Conservation (phyloP, 2,888 invertebrate species). For the Nemapogon koenigi region DNA sequence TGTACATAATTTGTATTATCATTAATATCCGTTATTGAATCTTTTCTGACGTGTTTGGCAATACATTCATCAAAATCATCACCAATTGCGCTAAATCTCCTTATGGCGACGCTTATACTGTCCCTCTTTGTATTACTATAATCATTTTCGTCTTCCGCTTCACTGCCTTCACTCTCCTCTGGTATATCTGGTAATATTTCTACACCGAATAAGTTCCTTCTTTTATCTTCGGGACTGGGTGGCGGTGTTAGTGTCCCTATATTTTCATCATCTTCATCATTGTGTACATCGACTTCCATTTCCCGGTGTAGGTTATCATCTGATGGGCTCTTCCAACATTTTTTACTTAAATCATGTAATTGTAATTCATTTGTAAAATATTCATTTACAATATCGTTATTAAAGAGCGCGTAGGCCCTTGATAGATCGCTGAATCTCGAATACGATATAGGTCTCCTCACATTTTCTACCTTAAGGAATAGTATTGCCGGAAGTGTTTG, state of each 20-base stretch:
- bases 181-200: constrained; percentile 61
- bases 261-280: constrained; percentile 12
- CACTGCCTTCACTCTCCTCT: constrained; percentile 52
- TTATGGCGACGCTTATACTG: constrained; percentile 48
- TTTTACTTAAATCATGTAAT: constrained; percentile 43
- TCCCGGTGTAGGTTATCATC: constrained; percentile 40
- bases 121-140: constrained; percentile 32
- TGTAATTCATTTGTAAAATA: constrained; percentile 42
- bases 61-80: constrained; percentile 58
- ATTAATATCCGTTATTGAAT: constrained; percentile 26
- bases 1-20: constrained; percentile 39
- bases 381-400: constrained; percentile 32
- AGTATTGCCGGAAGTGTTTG: constrained; percentile 48
- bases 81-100: constrained; percentile 57
- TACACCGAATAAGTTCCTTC: constrained; percentile 53
- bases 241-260: constrained; percentile 41
- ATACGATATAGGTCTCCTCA: constrained; percentile 33
- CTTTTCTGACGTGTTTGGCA: constrained; percentile 42
- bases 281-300: constrained; percentile 8
- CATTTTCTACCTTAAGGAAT: constrained; percentile 36
- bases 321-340: constrained; percentile 57
- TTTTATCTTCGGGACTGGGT: constrained; percentile 52
- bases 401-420: constrained; percentile 44
- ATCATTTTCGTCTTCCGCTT: constrained; percentile 24
- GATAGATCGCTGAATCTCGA: constrained; percentile 44